Evolutionary conservation across 2,113 vertebrate species (phyloP).

Genomic region (Perca fluviatilis): DNA sequence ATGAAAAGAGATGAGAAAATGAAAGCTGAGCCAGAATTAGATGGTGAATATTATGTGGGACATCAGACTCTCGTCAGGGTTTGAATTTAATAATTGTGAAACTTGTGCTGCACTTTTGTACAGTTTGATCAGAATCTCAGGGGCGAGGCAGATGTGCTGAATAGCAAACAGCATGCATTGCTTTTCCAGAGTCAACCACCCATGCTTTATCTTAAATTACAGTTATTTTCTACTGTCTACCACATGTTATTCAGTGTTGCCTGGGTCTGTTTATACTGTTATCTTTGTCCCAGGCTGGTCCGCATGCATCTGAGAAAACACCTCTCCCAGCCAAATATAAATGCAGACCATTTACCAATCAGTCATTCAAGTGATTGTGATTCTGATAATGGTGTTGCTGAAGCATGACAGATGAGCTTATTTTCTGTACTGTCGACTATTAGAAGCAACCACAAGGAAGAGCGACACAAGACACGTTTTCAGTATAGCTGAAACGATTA

Average conservation of each 20-base stretch:
- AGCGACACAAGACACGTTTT: background rate
- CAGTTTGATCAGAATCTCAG: background rate
- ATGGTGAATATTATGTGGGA: background rate
- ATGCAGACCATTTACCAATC: background rate
- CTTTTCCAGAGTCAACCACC: background rate
- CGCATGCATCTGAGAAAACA: background rate
- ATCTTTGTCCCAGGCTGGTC: background rate
- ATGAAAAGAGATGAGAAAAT: constrained; percentile 6
- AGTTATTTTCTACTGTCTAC: constrained; percentile 21
- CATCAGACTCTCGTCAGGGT: background rate
- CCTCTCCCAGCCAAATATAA: background rate
- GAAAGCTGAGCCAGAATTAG: constrained; percentile 23
- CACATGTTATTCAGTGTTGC: background rate
- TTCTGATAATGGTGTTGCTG: constrained; percentile 1
- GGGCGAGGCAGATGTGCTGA: background rate
- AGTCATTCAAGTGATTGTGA: background rate
- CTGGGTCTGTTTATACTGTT: background rate
- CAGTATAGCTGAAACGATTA: background rate
- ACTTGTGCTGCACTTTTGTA: background rate
- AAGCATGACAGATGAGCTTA: background rate
- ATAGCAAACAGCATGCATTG: background rate
- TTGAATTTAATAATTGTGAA: constrained; percentile 5
- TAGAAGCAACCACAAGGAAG: background rate
- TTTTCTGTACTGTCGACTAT: background rate
- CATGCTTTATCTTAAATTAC: constrained; percentile 11